Evolutionary conservation across 2,888 invertebrate genomes (phyloP).

Genomic region (Lasius platythorax): DNA sequence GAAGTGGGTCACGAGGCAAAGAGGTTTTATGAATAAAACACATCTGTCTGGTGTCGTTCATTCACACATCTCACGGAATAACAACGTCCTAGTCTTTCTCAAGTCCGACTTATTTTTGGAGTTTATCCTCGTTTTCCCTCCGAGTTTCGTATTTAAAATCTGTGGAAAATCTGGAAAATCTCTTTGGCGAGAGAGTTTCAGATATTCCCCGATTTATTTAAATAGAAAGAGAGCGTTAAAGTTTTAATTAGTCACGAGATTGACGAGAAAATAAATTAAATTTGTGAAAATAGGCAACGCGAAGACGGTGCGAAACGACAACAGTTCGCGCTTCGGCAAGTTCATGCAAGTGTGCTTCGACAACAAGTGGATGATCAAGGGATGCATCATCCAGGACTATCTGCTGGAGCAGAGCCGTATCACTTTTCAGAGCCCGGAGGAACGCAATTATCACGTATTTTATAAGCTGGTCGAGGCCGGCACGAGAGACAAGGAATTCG

Average conservation of each 20-base stretch:
- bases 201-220: neutral
- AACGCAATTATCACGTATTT: slow-evolving; percentile 96
- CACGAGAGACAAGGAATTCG: slow-evolving; percentile 92
- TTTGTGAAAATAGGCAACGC: slow-evolving; percentile 91
- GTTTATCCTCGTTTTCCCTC: neutral
- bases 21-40: slow-evolving; percentile 63
- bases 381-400: slow-evolving; percentile 96
- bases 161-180: neutral
- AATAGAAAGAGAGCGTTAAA: neutral
- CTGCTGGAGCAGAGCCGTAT: slow-evolving; percentile 96
- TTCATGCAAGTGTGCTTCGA: slow-evolving; percentile 98
- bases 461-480: slow-evolving; percentile 96
- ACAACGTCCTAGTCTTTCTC: neutral
- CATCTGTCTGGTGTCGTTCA: slow-evolving; percentile 19
- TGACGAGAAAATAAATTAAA: slow-evolving; percentile 4
- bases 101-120: slow-evolving; percentile 1
- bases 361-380: slow-evolving; percentile 94
- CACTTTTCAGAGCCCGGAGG: slow-evolving; percentile 95
- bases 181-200: neutral
- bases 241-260: neutral
- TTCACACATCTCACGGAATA: slow-evolving; percentile 24
- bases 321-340: slow-evolving; percentile 97
- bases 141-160: neutral
- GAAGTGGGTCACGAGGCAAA: slow-evolving; percentile 67
- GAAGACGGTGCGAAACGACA: slow-evolving; percentile 97